Percentiles rank a stretch among this genome's conserved stretches.
Evolutionary conservation across 2,113 vertebrate genomes (phyloP).

Genomic region (Pygoscelis antarcticus): DNA sequence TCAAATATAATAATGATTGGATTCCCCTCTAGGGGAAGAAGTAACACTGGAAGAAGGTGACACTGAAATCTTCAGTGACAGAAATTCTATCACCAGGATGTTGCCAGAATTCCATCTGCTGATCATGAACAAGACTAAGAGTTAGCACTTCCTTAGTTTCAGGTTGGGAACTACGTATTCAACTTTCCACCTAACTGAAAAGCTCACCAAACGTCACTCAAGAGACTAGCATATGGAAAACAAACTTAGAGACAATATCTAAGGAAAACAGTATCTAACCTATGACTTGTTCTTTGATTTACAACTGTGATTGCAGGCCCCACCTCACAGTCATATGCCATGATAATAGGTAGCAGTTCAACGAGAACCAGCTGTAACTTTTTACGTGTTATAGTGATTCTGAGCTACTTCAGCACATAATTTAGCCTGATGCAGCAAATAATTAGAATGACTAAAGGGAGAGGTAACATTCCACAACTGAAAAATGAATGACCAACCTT

Average conservation of each 20-base stretch:
- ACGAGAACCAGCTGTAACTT: neutral
- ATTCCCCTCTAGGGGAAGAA: neutral
- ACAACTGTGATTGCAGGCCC: conserved; percentile 52
- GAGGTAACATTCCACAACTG: neutral
- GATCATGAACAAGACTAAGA: neutral
- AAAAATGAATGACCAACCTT: neutral
- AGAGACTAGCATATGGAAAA: neutral
- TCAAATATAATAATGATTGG: neutral
- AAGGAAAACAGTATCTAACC: conserved; percentile 60
- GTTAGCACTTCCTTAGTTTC: neutral
- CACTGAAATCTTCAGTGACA: neutral
- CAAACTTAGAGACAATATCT: conserved; percentile 59
- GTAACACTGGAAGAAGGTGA: neutral
- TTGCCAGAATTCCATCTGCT: neutral
- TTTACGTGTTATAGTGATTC: neutral
- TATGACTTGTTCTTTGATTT: conserved; percentile 65
- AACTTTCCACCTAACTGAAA: conserved; percentile 2
- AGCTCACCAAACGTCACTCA: neutral
- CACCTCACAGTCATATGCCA: conserved; percentile 52
- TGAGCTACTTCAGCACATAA: conserved; percentile 27
- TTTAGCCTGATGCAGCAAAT: conserved; percentile 16
- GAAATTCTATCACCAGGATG: neutral
- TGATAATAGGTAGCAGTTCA: conserved; percentile 44
- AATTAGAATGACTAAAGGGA: neutral
- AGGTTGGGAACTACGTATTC: neutral